phyloP scores from a whole-genome alignment of 2,797 vertebrate genomes.

The Spatula versicolor region DNA sequence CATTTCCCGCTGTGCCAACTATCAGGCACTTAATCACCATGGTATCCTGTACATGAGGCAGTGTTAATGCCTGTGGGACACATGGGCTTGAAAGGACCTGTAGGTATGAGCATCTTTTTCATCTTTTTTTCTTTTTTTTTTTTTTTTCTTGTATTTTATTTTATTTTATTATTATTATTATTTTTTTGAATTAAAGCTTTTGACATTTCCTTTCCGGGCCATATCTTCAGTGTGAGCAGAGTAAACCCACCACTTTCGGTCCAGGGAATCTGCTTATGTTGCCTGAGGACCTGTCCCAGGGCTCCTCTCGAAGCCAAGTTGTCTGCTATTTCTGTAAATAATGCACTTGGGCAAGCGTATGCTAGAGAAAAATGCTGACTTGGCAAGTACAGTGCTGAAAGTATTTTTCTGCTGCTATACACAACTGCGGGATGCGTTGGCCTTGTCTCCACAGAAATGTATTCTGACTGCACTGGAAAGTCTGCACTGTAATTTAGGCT shows the following conservation, averaged over 20 bases:
- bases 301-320: neutral
- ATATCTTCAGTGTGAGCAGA: neutral
- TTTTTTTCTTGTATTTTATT: too few species aligned
- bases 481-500: neutral
- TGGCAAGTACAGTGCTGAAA: neutral
- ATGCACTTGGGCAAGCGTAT: neutral
- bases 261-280: neutral
- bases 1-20: neutral
- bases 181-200: neutral
- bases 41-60: rapidly evolving
- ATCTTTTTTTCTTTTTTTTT: neutral
- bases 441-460: neutral
- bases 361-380: neutral
- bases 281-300: neutral
- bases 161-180: neutral
- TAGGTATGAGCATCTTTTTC: neutral
- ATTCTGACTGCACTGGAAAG: neutral
- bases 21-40: neutral
- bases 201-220: neutral
- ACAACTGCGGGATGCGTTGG: neutral
- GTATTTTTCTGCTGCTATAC: neutral
- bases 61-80: rapidly evolving
- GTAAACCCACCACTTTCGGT: rapidly evolving
- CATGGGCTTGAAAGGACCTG: rapidly evolving
- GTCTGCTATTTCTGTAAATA: neutral